Evolutionary conservation across 1,140 invertebrate genomes (phyloP).

Genomic region (Eulimnadia texana): DNA sequence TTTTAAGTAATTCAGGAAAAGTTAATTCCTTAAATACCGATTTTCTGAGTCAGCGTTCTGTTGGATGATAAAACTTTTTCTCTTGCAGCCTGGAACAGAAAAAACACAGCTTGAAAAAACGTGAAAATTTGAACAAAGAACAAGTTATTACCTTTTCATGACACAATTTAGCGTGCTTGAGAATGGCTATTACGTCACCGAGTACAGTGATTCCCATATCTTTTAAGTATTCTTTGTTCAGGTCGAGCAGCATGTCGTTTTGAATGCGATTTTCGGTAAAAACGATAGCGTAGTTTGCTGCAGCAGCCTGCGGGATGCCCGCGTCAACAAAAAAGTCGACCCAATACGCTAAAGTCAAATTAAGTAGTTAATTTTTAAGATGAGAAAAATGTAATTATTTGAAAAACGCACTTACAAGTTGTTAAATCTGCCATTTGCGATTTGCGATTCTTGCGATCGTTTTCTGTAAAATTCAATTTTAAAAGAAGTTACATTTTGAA

Average conservation of each 20-base stretch:
- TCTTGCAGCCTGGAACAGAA: not conserved
- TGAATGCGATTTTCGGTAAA: conserved; percentile 68
- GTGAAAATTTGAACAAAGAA: not conserved
- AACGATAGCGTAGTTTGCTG: conserved; percentile 62
- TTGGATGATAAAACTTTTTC: conserved; percentile 3
- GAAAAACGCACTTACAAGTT: too few relatives aligned
- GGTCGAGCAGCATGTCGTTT: conserved; percentile 60
- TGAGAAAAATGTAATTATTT: too few relatives aligned
- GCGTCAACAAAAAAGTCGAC: conserved; percentile 62
- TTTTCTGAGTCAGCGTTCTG: conserved; percentile 6
- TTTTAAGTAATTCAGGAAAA: not conserved
- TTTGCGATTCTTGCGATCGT: too few relatives aligned
- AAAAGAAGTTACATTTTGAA: too few relatives aligned
- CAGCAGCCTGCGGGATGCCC: conserved; percentile 53
- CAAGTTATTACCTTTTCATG: conserved; percentile 38
- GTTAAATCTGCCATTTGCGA: too few relatives aligned
- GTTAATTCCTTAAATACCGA: conserved; percentile 7
- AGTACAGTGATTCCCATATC: conserved; percentile 69
- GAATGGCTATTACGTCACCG: conserved; percentile 69
- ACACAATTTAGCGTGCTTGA: conserved; percentile 62
- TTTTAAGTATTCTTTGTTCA: conserved; percentile 63
- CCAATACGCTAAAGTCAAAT: conserved; percentile 32
- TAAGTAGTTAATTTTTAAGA: too few relatives aligned
- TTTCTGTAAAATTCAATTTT: too few relatives aligned
- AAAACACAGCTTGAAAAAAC: not conserved